Percentiles rank a stretch among this genome's conserved stretches.
Conservation (phyloP, 1,140 invertebrate genomes). For the Laupala kohalensis region DNA sequence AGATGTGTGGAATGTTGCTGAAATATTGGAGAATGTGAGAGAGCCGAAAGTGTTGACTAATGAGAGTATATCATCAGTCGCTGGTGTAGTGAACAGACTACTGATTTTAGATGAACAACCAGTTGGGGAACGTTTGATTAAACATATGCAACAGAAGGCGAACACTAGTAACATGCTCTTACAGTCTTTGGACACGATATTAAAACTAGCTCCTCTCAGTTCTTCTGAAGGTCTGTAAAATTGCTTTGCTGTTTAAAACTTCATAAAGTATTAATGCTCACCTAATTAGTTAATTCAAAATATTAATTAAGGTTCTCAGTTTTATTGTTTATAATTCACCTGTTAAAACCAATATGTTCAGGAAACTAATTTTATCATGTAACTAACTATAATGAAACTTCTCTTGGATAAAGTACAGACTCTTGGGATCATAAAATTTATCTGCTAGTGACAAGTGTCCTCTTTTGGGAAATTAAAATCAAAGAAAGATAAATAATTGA, state of each 20-base stretch:
- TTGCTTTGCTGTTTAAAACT: background rate
- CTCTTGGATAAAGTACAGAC: no score
- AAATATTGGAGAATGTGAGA: background rate
- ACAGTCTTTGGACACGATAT: background rate
- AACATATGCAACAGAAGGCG: background rate
- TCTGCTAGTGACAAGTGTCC: no score
- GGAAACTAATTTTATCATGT: no score
- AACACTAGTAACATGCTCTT: background rate
- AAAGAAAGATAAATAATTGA: no score
- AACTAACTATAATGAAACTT: no score
- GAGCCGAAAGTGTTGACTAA: background rate
- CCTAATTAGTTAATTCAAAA: background rate
- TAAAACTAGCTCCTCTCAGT: background rate
- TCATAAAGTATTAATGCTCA: background rate
- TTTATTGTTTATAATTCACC: background rate
- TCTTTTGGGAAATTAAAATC: no score
- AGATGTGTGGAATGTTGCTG: background rate
- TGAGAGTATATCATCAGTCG: background rate
- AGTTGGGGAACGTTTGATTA: background rate
- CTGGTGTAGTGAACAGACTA: background rate
- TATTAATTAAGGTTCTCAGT: background rate
- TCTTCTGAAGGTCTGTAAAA: background rate
- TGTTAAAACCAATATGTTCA: no score
- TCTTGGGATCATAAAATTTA: no score
- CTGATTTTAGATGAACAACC: background rate